Conservation (phyloP, 2,888 invertebrate species). For the Elegia similella region DNA sequence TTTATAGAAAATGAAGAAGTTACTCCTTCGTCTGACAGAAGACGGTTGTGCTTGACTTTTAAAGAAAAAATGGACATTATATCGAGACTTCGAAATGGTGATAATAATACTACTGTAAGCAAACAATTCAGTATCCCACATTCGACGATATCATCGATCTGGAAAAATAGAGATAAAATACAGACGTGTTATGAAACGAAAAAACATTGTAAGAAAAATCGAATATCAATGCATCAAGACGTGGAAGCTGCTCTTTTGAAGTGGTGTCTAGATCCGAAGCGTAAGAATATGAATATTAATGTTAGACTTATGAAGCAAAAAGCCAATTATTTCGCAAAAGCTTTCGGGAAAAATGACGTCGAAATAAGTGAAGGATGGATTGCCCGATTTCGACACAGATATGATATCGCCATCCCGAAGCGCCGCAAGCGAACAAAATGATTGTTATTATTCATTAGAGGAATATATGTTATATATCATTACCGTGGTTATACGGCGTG, state of each 20-base stretch:
- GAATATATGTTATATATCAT: too few relatives aligned
- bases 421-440: background rate
- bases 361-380: conserved; percentile 12
- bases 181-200: background rate
- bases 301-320: background rate
- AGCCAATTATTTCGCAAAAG: background rate
- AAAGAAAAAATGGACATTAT: background rate
- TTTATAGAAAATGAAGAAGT: background rate
- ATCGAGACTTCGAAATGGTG: background rate
- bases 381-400: conserved; percentile 14
- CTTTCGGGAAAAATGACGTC: conserved; percentile 9
- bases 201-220: background rate
- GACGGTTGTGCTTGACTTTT: background rate
- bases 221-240: background rate
- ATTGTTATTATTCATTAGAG: too few relatives aligned
- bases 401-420: conserved; percentile 5
- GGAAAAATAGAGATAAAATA: background rate
- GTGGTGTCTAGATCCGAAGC: background rate
- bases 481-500: too few relatives aligned
- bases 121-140: background rate
- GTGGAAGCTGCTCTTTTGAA: background rate
- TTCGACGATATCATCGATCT: background rate
- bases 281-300: background rate
- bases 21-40: background rate
- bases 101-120: background rate